These are phyloP conservation scores for Chaetodon auriga DNA, from an alignment of 2,113 vertebrate genomes.

Conservation along the genomic window DNA sequence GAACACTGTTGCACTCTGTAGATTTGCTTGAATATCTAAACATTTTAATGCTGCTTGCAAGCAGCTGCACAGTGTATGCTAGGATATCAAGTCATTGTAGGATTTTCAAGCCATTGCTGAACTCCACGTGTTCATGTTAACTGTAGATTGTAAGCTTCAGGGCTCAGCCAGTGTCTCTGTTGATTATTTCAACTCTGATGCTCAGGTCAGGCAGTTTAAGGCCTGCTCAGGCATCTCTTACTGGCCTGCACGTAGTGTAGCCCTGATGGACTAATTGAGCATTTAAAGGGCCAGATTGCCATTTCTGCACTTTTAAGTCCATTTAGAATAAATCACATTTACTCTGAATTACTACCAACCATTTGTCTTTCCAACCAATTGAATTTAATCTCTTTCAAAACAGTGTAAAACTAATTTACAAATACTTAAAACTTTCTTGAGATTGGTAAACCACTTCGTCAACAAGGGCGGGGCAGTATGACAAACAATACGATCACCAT, in stretches of 20 bases:
- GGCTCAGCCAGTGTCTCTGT: slow-evolving; percentile 40
- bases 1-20: not conserved
- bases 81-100: not conserved
- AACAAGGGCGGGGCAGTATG: not conserved
- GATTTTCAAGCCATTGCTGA: slow-evolving; percentile 1
- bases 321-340: slow-evolving; percentile 38
- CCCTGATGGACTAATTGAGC: slow-evolving; percentile 45
- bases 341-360: not conserved
- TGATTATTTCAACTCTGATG: slow-evolving; percentile 56
- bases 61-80: not conserved
- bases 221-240: slow-evolving; percentile 18
- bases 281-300: slow-evolving; percentile 38
- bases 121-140: slow-evolving; percentile 3
- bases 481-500: too few relatives aligned
- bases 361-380: not conserved
- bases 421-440: not conserved
- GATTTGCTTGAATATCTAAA: slow-evolving; percentile 10
- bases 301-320: slow-evolving; percentile 35
- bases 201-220: slow-evolving; percentile 51
- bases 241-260: slow-evolving; percentile 14
- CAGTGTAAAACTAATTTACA: not conserved
- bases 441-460: not conserved
- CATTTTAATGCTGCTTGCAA: not conserved
- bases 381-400: not conserved
- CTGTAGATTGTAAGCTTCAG: slow-evolving; percentile 23